Conservation (phyloP, 2,797 vertebrate genomes). For the Lateolabrax maculatus region DNA sequence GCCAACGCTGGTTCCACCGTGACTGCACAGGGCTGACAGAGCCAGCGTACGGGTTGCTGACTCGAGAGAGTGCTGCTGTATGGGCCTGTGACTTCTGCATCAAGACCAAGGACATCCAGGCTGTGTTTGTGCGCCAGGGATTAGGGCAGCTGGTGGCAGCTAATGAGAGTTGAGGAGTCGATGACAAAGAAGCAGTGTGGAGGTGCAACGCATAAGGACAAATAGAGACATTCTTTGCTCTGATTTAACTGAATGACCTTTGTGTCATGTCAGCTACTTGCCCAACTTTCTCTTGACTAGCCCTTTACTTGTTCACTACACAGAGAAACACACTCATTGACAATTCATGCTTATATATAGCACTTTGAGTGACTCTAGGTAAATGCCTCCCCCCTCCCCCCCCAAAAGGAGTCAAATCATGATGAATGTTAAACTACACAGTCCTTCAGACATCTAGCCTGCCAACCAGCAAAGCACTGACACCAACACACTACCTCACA, state of each 20-base stretch:
- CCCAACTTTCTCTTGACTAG: conserved; percentile 67
- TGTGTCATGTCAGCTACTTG: conserved; percentile 66
- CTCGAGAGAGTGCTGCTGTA: conserved; percentile 94
- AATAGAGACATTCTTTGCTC: conserved; percentile 60
- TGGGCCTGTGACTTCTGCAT: conserved; percentile 99
- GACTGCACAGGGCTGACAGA: conserved; percentile 98
- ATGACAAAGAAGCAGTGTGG: conserved; percentile 20
- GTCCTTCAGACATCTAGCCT: conserved; percentile 74
- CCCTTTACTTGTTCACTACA: conserved; percentile 78
- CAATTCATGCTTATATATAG: conserved; percentile 75
- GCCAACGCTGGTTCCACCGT: conserved; percentile 98
- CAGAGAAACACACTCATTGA: conserved; percentile 71
- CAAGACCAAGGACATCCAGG: conserved; percentile 99
- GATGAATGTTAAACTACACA: conserved; percentile 79
- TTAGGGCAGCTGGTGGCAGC: conserved; percentile 96
- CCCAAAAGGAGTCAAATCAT: conserved; percentile 66
- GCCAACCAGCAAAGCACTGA: conserved; percentile 88
- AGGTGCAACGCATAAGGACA: conserved; percentile 44
- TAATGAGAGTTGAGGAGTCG: conserved; percentile 90
- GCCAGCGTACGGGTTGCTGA: conserved; percentile 95
- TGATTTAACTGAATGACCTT: conserved; percentile 61
- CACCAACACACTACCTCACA: conserved; percentile 89
- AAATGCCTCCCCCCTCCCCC: conserved; percentile 36
- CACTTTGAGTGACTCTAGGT: conserved; percentile 80
- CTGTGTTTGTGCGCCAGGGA: conserved; percentile 95